These are phyloP conservation scores for Centrocercus urophasianus DNA, from an alignment of 2,113 vertebrate genomes.

Conservation along the genomic window DNA sequence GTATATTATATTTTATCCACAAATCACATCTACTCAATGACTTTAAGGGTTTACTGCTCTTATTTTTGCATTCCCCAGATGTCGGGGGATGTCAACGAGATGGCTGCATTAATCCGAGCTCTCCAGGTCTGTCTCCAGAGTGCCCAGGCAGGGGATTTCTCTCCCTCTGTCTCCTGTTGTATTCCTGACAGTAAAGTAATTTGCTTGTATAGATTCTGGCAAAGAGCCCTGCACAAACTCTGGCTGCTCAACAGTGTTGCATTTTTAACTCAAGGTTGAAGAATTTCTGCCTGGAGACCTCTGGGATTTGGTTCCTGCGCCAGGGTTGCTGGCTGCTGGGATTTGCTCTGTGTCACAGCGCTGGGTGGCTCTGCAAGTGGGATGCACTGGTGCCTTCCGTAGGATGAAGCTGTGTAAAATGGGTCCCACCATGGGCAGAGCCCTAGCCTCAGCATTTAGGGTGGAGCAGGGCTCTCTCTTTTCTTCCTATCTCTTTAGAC, in stretches of 20 bases:
- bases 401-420: background rate
- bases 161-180: conserved; percentile 39
- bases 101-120: conserved; percentile 31
- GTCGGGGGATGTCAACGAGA: conserved; percentile 55
- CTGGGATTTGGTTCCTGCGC: background rate
- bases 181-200: conserved; percentile 64
- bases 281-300: background rate
- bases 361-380: background rate
- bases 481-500: background rate
- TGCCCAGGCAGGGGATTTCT: background rate
- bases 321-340: background rate
- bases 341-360: accelerated
- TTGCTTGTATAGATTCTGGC: conserved; percentile 64
- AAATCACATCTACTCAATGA: conserved; percentile 52
- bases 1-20: conserved; percentile 31
- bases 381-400: accelerated
- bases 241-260: conserved; percentile 9
- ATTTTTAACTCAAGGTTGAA: conserved; percentile 39
- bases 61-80: conserved; percentile 2
- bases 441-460: background rate
- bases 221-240: conserved; percentile 9
- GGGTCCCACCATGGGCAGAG: accelerated
- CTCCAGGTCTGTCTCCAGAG: conserved; percentile 30
- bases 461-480: background rate
- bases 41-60: conserved; percentile 12